These are phyloP conservation scores for Ursus arctos DNA, from an alignment of 2,113 vertebrate species.

Conservation along the genomic window DNA sequence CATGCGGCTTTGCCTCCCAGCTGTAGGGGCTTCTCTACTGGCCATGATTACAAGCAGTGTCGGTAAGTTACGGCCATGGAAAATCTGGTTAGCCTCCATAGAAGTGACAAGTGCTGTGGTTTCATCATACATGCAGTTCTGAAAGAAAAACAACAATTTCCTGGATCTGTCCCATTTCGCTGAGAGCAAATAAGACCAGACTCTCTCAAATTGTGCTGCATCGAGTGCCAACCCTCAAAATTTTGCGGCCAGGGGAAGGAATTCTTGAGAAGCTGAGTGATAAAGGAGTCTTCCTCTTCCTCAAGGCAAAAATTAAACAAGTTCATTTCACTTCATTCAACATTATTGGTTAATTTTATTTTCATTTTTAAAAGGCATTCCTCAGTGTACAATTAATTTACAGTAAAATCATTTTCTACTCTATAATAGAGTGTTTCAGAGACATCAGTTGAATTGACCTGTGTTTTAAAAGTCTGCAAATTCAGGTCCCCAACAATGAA, in stretches of 20 bases:
- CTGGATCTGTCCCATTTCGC: conserved; percentile 26
- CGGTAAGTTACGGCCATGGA: neutral
- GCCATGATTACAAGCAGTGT: neutral
- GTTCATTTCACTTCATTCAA: conserved; percentile 36
- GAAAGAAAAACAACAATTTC: conserved; percentile 32
- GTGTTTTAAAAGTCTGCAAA: conserved; percentile 48
- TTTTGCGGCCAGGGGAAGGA: neutral
- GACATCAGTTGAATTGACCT: conserved; percentile 50
- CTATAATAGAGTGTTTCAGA: neutral
- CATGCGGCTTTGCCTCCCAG: neutral
- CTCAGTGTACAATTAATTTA: conserved; percentile 51
- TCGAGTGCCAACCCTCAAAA: neutral
- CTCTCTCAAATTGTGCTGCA: neutral
- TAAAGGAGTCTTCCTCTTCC: conserved; percentile 19
- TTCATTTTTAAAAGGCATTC: conserved; percentile 67
- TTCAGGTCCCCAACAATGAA: neutral
- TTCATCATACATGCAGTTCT: neutral
- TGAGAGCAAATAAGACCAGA: conserved; percentile 43
- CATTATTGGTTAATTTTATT: conserved; percentile 71
- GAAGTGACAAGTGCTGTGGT: neutral
- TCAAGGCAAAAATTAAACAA: conserved; percentile 39
- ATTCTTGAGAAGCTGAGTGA: neutral
- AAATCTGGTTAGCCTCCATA: neutral
- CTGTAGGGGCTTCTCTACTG: neutral
- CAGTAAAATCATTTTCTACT: conserved; percentile 37